phyloP scores from a whole-genome alignment of 1,140 invertebrate species.

The Himalopsyche phryganea region DNA sequence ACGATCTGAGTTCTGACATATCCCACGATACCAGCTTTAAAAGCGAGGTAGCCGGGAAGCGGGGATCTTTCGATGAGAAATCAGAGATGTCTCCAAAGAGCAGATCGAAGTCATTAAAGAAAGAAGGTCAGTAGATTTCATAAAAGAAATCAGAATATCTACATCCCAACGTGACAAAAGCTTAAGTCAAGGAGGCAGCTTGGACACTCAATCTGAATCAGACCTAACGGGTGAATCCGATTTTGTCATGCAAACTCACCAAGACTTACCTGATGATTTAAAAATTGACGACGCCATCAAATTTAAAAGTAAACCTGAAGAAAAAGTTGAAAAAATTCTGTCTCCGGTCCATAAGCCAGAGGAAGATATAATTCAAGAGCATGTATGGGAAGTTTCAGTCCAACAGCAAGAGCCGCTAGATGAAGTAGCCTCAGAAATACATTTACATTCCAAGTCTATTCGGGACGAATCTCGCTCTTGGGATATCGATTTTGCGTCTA shows the following conservation, averaged over 20 bases:
- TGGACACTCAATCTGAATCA: conserved; percentile 56
- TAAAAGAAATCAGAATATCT: conserved; percentile 52
- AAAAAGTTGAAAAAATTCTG: conserved; percentile 46
- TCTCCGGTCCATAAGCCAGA: conserved; percentile 55
- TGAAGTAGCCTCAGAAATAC: conserved; percentile 39
- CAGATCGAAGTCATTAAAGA: conserved; percentile 44
- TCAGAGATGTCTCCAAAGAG: conserved; percentile 38
- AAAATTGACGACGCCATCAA: conserved; percentile 41
- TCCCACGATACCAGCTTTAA: conserved; percentile 51
- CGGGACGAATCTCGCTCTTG: conserved; percentile 36
- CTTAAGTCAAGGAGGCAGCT: conserved; percentile 53
- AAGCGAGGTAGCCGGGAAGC: conserved; percentile 47
- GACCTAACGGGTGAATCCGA: conserved; percentile 51
- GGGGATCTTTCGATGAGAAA: conserved; percentile 45
- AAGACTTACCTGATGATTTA: conserved; percentile 23
- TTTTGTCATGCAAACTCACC: conserved; percentile 18
- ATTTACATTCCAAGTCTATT: conserved; percentile 35
- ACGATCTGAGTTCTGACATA: conserved; percentile 51
- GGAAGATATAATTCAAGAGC: conserved; percentile 55
- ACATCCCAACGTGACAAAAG: conserved; percentile 50
- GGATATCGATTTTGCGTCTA: conserved; percentile 38
- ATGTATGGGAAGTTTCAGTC: conserved; percentile 62
- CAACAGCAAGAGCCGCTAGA: conserved; percentile 50
- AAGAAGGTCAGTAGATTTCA: conserved; percentile 51
- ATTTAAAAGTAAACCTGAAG: conserved; percentile 34